Evolutionary conservation across 2,797 vertebrate genomes (phyloP), one percentile per base, ranked within the genome.

Genomic region (Paratrypauchen microcephalus): DNA sequence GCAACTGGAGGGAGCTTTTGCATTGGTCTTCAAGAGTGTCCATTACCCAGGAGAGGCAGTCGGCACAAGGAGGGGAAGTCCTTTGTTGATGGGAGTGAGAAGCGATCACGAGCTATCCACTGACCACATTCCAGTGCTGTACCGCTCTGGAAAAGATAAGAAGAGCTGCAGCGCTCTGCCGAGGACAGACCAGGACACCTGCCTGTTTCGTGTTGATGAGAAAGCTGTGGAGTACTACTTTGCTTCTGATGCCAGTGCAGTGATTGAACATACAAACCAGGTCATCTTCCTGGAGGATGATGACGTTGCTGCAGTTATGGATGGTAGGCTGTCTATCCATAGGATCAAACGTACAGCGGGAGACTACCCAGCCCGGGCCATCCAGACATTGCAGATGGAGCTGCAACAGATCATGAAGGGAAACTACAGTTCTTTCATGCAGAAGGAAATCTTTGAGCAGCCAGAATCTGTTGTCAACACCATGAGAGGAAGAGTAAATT

Each of bases 351-450:
- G 98, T 68, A 95, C 89, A 0, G 96, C 92, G 0, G 96, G 95
- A 0, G 98, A 99, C 78, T 96, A 97, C 85, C 95, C 96, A 0
- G 95, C 95, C 0, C 94, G 98, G 0, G 97, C 96, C 13, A 96
- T 99, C 76, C 97, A 99, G 82, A 99, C 98, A 66, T 91, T 99
- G 81, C 98, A 97, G 93, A 97, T 99, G 96, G 97, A 99, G 69
- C 94, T 99, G 12, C 96, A 99, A 92, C 96, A 99, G 83, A 99
- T 99, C 81, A 99, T 99, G 98, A 99, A 97, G 88, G 97, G 98
- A 56, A 99, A 99, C 91, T 99, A 94, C 93, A 98, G 97, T 81
- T 96, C 97, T 0, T 99, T 98, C 88, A 99, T 99, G 98, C 97
- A 99, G 91, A 99, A 99, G 82, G 98, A 99, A 76, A 99, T 99